These are phyloP conservation scores for Zalophus californianus DNA, from an alignment of 2,797 vertebrate genomes.

Conservation along the genomic window DNA sequence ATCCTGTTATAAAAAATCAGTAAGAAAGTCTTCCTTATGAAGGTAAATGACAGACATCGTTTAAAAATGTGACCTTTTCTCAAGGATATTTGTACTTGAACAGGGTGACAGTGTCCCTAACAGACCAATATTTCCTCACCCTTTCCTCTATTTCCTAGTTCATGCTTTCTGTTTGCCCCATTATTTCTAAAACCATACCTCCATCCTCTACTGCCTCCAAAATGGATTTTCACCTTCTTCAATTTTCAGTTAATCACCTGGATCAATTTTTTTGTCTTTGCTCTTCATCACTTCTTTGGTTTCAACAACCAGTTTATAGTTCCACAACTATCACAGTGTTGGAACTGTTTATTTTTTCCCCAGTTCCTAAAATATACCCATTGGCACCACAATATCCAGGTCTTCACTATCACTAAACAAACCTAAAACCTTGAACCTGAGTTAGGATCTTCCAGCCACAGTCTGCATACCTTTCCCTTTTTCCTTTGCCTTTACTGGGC, in stretches of 20 bases:
- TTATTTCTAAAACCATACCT: not conserved
- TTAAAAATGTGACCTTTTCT: conserved; percentile 23
- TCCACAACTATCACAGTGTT: not conserved
- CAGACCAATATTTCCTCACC: not conserved
- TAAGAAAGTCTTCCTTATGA: not conserved
- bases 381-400: not conserved
- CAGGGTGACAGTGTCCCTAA: not conserved
- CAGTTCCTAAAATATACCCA: not conserved
- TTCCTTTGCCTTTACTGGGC: not conserved
- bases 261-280: not conserved
- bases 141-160: not conserved
- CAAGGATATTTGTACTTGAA: not conserved
- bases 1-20: not conserved
- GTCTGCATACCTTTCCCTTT: not conserved
- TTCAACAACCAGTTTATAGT: not conserved
- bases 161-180: not conserved
- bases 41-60: not conserved
- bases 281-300: not conserved
- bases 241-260: not conserved
- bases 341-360: not conserved
- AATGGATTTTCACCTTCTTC: not conserved
- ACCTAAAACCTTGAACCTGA: not conserved
- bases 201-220: not conserved
- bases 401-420: not conserved
- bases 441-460: not conserved